Base-by-base conservation (phyloP, 2,797 vertebrate species). In the Urocyon cinereoargenteus region DNA sequence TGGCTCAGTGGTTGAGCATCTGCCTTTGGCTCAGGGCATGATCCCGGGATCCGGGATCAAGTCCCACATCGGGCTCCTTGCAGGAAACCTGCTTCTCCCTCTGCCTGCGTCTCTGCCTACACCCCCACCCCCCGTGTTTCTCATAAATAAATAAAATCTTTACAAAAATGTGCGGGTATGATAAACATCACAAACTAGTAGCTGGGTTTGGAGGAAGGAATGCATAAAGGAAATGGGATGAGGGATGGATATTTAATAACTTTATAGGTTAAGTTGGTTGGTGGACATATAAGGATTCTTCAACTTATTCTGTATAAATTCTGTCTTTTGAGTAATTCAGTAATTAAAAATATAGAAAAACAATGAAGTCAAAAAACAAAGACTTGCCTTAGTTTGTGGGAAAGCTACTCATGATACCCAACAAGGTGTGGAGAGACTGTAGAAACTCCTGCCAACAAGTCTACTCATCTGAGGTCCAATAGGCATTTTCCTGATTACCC, bases 311-410 rank as follows among this genome's bases (percentile, higher is more conserved):
- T 91, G 61, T 86, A 5, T 31, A 55, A 61, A 3, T 93, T 86
- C 31, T 83, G 18, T 72, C 34, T 51, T 1, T 2, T 61, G 68
- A 94, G 5, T 91, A 78, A 92, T 49, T 61, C 94, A n/a, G 78
- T 79, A 96, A 88, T 57, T 90, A 59, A 59, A 94, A 51, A 62
- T 55, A 92, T 3, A 77, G 57, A 91, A 88, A 70, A 91, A 49
- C 36, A 82, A 73, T 11, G n/a, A 77, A 11, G 16, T 36, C 6
- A 26, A 81, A 85, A 82, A 62, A 26, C 15, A 45, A 55, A 66
- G 28, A 86, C 85, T 72, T 96, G 18, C 16, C 45, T 73, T 34
- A 15, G n/a, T 86, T 77, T 79, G 53, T 62, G 34, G 34, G 89
- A 92, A 83, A 92, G 26, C 3, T 84, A 45, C 15, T 62, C 40